phyloP scores from a whole-genome alignment of 1,140 invertebrate species.

The Drosophila pandora region DNA sequence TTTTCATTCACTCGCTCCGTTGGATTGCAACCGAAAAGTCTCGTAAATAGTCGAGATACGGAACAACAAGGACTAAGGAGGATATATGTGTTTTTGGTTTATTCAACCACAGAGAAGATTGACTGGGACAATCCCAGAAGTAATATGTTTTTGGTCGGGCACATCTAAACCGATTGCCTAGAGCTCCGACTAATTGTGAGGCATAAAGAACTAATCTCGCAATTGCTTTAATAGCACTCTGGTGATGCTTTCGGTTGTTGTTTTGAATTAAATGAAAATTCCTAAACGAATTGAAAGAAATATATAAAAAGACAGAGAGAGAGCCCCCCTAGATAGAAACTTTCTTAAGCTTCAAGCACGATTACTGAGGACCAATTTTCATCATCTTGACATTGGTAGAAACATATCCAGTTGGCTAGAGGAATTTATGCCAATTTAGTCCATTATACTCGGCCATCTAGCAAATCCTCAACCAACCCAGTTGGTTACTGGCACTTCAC shows the following conservation, averaged over 20 bases:
- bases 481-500: slow-evolving; percentile 40
- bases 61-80: slow-evolving; percentile 35
- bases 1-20: slow-evolving; percentile 30
- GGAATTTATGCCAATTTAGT: slow-evolving; percentile 44
- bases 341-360: background rate
- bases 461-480: slow-evolving; percentile 21
- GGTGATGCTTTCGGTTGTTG: background rate
- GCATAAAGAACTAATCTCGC: background rate
- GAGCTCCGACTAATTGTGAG: slow-evolving; percentile 28
- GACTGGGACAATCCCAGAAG: slow-evolving; percentile 39
- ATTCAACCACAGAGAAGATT: slow-evolving; percentile 52
- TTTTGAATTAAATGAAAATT: background rate
- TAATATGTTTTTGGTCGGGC: slow-evolving; percentile 34
- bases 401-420: slow-evolving; percentile 1
- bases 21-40: slow-evolving; percentile 44
- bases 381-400: slow-evolving; percentile 18
- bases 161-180: slow-evolving; percentile 25
- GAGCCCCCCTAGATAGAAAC: background rate
- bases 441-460: slow-evolving; percentile 33
- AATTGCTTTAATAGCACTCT: slow-evolving; percentile 1
- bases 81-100: slow-evolving; percentile 18
- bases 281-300: no score
- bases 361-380: slow-evolving; percentile 18
- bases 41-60: slow-evolving; percentile 33
- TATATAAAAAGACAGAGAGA: no score